Base-by-base conservation (phyloP, 1,140 invertebrate species). In the Zaprionus africanus region DNA sequence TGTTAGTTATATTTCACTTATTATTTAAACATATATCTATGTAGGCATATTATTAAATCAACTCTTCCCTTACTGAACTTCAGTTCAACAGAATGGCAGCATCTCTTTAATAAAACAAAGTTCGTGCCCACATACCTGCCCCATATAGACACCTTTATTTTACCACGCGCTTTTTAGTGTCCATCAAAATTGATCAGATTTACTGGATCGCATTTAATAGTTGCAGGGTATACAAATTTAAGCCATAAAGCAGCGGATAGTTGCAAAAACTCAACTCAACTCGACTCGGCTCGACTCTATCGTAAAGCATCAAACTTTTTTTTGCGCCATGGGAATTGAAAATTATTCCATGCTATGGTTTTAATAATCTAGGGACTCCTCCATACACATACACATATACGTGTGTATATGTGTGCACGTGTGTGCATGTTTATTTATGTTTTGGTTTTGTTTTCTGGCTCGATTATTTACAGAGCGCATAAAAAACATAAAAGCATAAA, bases 331-430 rank as follows among this genome's bases (percentile, higher is more conserved):
- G 62, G 34, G 62, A 75, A 70, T 62, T 51, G 66, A 75, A 75
- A 75, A 75, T 76, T 26, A 84, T 81, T 84, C 57, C 46, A 73
- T 58, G 69, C 61, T 69, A 78, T 69, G 78, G 36, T 88, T 87
- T 87, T 81, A 88, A 83, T 83, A 87, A 84, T 83, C 77, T 56
- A 76, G 69, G 41, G 61, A 12, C 15, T 41, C 5, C 6, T 7
- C 5, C 5, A 28, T 7, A 7, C 28, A 28, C 7, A 28, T n/a
- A 41, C n/a, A 41, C 6, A n/a, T 41, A 4, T 11, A 31, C 31
- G 3, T 6, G 62, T 51, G 67, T 75, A 15, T 46, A 17, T 60
- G 28, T 49, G 12, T 36, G 5, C n/a, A n/a, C 7, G 17, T n/a
- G 26, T 13, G 12, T 26, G 22, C 31, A 12, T 31, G 26, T 31